Conservation (phyloP, 2,113 vertebrate species). For the Chitala chitala region DNA sequence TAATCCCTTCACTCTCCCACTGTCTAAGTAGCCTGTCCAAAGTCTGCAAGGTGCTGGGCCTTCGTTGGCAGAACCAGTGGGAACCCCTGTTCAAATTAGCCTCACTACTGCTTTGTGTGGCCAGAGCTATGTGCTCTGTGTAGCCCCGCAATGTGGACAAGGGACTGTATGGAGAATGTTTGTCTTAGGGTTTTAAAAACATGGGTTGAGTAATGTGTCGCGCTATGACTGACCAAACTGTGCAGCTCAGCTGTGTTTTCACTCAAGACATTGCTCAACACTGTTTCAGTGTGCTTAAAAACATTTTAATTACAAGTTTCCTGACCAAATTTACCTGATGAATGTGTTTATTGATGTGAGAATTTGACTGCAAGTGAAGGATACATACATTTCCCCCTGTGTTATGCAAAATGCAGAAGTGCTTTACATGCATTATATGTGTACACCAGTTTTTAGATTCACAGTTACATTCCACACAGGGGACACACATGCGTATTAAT, state of each 20-base stretch:
- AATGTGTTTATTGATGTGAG: conserved; percentile 2
- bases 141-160: not conserved
- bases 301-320: not conserved
- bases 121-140: not conserved
- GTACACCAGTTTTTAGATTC: not conserved
- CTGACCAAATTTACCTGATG: not conserved
- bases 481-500: not conserved
- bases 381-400: not conserved
- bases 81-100: conserved; percentile 27
- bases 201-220: not conserved
- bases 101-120: conserved; percentile 18
- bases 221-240: not conserved
- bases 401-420: not conserved
- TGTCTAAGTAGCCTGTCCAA: conserved; percentile 27
- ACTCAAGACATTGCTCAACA: not conserved
- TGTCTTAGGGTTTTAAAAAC: conserved; percentile 11
- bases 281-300: conserved; percentile 7
- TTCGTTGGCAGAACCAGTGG: conserved; percentile 24
- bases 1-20: conserved; percentile 29
- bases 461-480: not conserved
- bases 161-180: conserved; percentile 14
- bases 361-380: not conserved
- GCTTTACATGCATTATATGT: not conserved
- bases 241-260: not conserved
- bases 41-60: conserved; percentile 31